phyloP scores from a whole-genome alignment of 2,888 invertebrate genomes.

The Napeogenes inachia region DNA sequence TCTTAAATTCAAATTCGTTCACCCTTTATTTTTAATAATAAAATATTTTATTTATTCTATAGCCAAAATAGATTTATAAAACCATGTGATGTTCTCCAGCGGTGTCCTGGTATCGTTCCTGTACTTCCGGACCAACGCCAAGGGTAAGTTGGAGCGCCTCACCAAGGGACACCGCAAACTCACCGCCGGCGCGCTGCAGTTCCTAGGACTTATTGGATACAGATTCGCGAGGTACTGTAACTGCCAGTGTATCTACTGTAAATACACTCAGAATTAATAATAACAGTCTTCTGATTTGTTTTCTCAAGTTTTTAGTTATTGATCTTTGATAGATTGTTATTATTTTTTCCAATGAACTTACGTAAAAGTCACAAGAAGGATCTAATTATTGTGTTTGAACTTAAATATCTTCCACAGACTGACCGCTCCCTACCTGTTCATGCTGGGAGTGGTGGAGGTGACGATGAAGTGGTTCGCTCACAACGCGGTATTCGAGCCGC shows the following conservation, averaged over 20 bases:
- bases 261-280: neutral
- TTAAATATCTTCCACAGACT: conserved; percentile 66
- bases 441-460: conserved; percentile 89
- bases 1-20: no score
- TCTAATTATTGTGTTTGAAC: neutral
- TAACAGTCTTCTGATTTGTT: neutral
- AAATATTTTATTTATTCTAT: no score
- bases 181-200: conserved; percentile 82
- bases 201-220: conserved; percentile 85
- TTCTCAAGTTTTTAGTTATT: neutral
- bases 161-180: conserved; percentile 81
- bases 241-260: neutral
- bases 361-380: no score
- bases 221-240: conserved; percentile 82
- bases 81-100: conserved; percentile 54
- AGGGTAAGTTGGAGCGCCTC: conserved; percentile 82
- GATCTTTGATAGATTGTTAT: neutral
- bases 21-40: no score
- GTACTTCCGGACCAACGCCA: conserved; percentile 87
- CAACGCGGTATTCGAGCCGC: conserved; percentile 90
- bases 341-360: no score
- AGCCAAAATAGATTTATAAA: no score
- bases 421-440: conserved; percentile 89
- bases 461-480: conserved; percentile 91
- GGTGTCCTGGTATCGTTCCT: conserved; percentile 90